phyloP scores from a whole-genome alignment of 2,888 invertebrate genomes.

The Drosophila neutralis region DNA sequence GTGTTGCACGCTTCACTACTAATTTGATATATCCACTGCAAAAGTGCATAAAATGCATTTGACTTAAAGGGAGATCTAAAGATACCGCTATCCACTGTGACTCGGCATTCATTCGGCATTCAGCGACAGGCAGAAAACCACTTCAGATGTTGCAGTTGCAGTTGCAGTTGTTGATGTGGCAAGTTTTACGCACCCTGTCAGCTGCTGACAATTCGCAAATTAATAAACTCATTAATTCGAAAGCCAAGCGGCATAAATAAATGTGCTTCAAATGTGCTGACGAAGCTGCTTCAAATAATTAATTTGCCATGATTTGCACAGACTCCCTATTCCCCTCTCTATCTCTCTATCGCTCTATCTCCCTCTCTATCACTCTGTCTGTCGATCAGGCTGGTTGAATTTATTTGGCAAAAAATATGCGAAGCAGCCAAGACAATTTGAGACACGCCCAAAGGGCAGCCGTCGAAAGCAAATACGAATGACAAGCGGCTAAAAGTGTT shows the following conservation, averaged over 20 bases:
- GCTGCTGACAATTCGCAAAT: conserved; percentile 76
- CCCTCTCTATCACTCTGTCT: background rate
- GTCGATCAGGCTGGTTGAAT: background rate
- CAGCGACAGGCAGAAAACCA: conserved; percentile 9
- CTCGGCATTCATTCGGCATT: conserved; percentile 27
- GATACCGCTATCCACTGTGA: conserved; percentile 47
- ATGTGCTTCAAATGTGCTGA: conserved; percentile 38
- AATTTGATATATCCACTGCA: background rate
- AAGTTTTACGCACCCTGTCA: conserved; percentile 62
- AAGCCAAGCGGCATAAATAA: conserved; percentile 60
- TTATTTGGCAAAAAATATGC: conserved; percentile 19
- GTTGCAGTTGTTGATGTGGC: conserved; percentile 31
- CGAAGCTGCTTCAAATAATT: conserved; percentile 42
- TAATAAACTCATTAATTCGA: conserved; percentile 81
- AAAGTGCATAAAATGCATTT: conserved; percentile 45
- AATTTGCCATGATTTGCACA: conserved; percentile 47
- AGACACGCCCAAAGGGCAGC: conserved; percentile 2
- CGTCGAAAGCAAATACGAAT: conserved; percentile 30
- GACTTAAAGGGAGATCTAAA: conserved; percentile 46
- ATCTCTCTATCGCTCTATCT: no score
- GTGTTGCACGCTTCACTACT: background rate
- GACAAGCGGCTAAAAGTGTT: conserved; percentile 72
- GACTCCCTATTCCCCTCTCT: background rate
- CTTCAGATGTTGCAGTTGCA: conserved; percentile 5
- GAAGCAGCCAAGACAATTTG: conserved; percentile 24